Evolutionary conservation across 2,797 vertebrate genomes (phyloP).

Genomic region (Numenius phaeopus): DNA sequence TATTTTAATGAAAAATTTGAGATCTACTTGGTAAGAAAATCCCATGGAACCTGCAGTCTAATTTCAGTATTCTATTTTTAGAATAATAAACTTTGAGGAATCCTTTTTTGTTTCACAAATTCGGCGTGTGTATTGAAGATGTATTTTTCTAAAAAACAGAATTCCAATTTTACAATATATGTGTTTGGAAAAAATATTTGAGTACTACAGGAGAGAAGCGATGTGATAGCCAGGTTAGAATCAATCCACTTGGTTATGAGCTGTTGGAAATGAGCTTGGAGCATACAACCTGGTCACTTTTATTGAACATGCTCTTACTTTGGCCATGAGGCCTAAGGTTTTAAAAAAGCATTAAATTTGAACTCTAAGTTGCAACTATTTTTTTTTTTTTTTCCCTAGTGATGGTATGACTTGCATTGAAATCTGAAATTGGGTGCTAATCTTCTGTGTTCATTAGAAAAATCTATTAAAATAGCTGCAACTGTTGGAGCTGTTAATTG

Average conservation of each 20-base stretch:
- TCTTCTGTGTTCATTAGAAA: background rate
- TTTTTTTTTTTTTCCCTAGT: accelerated
- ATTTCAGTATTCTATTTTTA: background rate
- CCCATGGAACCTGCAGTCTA: background rate
- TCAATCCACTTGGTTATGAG: background rate
- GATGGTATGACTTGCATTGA: background rate
- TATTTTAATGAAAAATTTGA: background rate
- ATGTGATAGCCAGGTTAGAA: background rate
- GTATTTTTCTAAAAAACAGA: background rate
- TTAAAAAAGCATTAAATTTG: background rate
- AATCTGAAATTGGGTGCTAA: background rate
- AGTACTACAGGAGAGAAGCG: background rate
- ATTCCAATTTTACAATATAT: background rate
- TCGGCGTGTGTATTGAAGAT: background rate
- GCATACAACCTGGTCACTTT: background rate
- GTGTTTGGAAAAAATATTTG: background rate
- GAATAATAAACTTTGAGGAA: background rate
- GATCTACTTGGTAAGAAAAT: background rate
- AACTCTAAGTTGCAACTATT: background rate
- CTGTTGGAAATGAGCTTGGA: background rate
- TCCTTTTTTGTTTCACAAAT: background rate
- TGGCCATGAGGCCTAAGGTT: background rate
- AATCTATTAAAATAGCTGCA: constrained; percentile 10
- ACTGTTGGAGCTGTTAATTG: constrained; percentile 40
- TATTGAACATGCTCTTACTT: background rate